Conservation (phyloP, 2,797 vertebrate genomes). For the Spinus pinus region DNA sequence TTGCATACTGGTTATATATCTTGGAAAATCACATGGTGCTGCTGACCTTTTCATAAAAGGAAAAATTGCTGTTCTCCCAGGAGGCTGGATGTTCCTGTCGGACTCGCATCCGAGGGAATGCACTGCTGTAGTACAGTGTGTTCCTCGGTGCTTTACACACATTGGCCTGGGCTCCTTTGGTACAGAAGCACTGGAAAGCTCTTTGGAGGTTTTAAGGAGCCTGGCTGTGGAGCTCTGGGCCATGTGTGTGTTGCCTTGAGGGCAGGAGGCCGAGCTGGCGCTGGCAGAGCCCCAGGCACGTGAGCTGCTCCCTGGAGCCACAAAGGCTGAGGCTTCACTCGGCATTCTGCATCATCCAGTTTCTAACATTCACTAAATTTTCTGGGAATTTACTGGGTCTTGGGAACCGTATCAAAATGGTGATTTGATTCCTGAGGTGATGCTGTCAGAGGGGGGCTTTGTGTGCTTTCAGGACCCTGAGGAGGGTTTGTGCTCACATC, state of each 20-base stretch:
- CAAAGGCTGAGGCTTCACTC: background rate
- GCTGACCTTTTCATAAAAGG: conserved; percentile 20
- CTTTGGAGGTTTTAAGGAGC: background rate
- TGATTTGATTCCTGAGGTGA: background rate
- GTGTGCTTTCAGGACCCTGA: background rate
- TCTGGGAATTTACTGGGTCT: background rate
- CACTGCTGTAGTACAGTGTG: background rate
- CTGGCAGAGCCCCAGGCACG: background rate
- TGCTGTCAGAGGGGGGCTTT: background rate
- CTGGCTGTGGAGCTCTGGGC: background rate
- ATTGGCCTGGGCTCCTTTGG: background rate
- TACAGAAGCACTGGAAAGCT: background rate
- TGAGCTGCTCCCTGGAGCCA: background rate
- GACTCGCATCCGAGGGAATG: background rate
- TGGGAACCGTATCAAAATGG: background rate
- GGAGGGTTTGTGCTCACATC: rapidly evolving
- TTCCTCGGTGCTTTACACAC: background rate
- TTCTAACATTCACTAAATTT: background rate
- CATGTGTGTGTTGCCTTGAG: rapidly evolving
- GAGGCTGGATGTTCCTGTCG: background rate
- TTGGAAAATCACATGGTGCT: background rate
- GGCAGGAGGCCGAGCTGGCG: background rate
- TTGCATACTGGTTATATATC: background rate
- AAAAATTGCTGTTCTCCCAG: background rate
- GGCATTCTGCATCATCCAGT: background rate